phyloP scores from a whole-genome alignment of 1,140 invertebrate species.

The Wiebesia pumilae region DNA sequence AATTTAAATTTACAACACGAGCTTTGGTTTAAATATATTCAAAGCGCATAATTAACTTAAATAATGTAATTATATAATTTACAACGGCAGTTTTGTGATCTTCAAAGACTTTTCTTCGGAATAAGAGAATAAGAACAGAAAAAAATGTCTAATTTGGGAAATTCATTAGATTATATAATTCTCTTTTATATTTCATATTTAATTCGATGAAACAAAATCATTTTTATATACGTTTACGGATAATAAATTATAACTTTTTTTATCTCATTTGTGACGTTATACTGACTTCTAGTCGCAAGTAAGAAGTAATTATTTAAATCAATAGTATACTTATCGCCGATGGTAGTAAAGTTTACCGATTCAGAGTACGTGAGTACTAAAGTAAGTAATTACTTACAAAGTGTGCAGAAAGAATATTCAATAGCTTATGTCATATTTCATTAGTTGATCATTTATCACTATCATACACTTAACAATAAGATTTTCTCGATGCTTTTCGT shows the following conservation, averaged over 20 bases:
- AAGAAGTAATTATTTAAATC: neutral
- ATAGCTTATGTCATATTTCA: neutral
- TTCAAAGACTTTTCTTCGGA: no score
- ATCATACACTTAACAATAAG: neutral
- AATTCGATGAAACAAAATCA: no score
- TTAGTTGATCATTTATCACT: neutral
- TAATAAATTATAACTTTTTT: neutral
- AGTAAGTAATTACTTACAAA: slow-evolving; percentile 4
- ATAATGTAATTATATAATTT: no score
- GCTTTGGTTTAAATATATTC: no score
- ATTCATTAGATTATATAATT: no score
- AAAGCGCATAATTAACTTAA: no score
- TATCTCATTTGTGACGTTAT: neutral
- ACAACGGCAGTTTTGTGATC: no score
- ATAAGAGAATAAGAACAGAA: no score
- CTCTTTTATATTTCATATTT: no score
- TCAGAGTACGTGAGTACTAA: slow-evolving; percentile 3
- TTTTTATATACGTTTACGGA: neutral
- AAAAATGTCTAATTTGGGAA: no score
- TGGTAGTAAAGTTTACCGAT: neutral
- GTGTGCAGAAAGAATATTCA: neutral
- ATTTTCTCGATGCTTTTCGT: no score
- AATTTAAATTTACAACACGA: no score
- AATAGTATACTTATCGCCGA: neutral
- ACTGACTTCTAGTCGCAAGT: neutral